Evolutionary conservation across 2,888 invertebrate genomes (phyloP), one percentile per base, ranked within the genome.

Genomic region (Candidula unifasciata): DNA sequence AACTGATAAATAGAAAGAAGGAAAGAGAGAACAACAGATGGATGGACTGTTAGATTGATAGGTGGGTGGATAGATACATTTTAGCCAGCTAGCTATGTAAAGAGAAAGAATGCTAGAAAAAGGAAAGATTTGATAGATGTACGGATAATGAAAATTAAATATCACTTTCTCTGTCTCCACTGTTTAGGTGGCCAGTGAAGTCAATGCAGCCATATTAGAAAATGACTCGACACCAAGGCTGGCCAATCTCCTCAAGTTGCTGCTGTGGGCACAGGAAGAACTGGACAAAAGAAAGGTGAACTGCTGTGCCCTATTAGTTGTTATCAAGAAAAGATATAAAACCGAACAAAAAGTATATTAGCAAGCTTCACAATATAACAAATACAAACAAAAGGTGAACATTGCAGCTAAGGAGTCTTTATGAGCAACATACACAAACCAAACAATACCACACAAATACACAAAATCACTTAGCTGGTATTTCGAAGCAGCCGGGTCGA

Each of bases 171-270:
- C 64, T 37, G 44, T 68, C 27, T 35, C 24, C 68, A 16, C 44
- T 60, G n/a, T 30, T 37, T 89, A 93, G 93, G 93, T 99, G 92
- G 99, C 99, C 35, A 98, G 98, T 94, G 98, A 99, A 95, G 95
- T 99, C 30, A 99, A 99, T 94, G 97, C 98, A 78, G 98, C 99
- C n/a, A 98, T 99, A 90, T 94, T 99, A 82, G 97, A 97, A 93
- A 96, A 97, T 95, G 98, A 99, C 93, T 90, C 93, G 8, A 97
- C 97, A 85, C 98, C 98, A 3, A 97, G 98, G 93, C 95, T 99
- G 84, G 97, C 97, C 92, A 97, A 97, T 91, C 95, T 99, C 27
- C 95, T 99, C 21, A 97, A 98, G 93, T 95, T 98, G 94, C 97
- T 99, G 89, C 95, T 98, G 74, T 99, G 99, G 99, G 97, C 98